Evolutionary conservation across 1,140 invertebrate genomes (phyloP), one percentile per base, ranked within the genome.

Genomic region (Cydia fagiglandana): DNA sequence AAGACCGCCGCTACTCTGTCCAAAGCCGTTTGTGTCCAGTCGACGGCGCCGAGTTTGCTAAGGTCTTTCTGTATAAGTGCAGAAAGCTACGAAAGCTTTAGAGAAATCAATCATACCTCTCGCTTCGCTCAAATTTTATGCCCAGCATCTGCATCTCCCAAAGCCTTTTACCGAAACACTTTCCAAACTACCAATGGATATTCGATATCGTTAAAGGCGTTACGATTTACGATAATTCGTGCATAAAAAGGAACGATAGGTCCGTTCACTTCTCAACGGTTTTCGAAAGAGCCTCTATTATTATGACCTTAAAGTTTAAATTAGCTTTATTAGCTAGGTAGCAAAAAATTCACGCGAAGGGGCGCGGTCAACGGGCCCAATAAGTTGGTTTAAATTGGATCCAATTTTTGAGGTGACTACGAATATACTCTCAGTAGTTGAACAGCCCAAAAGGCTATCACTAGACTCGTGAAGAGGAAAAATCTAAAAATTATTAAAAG

Each of bases 221-320:
- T 68, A 68, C 64, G 64, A 38, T 68, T 68, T 68, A 68, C 64
- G 64, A 68, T 68, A 68, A 68, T 68, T 68, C 64, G 64, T 68
- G 64, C 64, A 68, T 68, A 68, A 68, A 68, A 68, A 64, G 15
- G 30, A 68, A 41, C 64, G 64, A 68, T 38, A n/a, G 30, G 64
- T 68, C 64, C 30, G 15, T 28, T 64, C 61, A 64, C 61, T 64
- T 64, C 20, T 20, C 10, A 30, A 17, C 12, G 9, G 20, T 30
- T 4, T 17, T 34, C 15, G 28, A 34, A 68, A n/a, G n/a, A 15
- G 28, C 20, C 64, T 68, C 64, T 68, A 34, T 34, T 41, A 7
- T 15, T 68, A 34, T 68, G 13, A n/a, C 4, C 1, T 38, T 41
- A 38, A n/a, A 38, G 64, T 38, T 34, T 34, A 34, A 12, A 34